Evolutionary conservation across 2,113 vertebrate species (phyloP).

Genomic region (Passer domesticus): DNA sequence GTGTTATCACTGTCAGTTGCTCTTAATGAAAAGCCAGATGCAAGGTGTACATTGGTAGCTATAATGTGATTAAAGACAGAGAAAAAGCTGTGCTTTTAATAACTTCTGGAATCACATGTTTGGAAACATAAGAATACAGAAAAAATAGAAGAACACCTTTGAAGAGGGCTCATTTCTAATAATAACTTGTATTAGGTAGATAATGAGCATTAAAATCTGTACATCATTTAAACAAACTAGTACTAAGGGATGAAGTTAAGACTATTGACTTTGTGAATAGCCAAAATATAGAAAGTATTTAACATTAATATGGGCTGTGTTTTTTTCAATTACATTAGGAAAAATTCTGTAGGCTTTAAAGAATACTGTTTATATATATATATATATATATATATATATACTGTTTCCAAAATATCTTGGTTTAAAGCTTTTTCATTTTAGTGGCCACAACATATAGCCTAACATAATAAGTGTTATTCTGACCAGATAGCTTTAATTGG

Average conservation of each 20-base stretch:
- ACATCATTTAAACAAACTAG: neutral
- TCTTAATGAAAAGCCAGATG: neutral
- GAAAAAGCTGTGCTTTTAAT: neutral
- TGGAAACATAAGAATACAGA: neutral
- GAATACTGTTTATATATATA: neutral
- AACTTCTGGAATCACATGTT: neutral
- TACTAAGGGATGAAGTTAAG: neutral
- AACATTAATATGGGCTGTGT: neutral
- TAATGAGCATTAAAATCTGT: neutral
- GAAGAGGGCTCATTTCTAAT: neutral
- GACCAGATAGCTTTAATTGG: neutral
- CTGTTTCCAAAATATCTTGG: neutral
- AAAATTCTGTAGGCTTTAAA: neutral
- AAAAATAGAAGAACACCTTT: neutral
- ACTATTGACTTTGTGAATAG: neutral
- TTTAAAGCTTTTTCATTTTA: neutral
- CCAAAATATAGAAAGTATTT: neutral
- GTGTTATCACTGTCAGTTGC: neutral
- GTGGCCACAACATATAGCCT: neutral
- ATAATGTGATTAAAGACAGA: neutral
- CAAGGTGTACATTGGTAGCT: neutral
- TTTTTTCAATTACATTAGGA: neutral
- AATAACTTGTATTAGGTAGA: neutral
- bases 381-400: no score
- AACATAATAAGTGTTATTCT: neutral